Conservation (phyloP, 2,888 invertebrate species). For the Erebia ligea region DNA sequence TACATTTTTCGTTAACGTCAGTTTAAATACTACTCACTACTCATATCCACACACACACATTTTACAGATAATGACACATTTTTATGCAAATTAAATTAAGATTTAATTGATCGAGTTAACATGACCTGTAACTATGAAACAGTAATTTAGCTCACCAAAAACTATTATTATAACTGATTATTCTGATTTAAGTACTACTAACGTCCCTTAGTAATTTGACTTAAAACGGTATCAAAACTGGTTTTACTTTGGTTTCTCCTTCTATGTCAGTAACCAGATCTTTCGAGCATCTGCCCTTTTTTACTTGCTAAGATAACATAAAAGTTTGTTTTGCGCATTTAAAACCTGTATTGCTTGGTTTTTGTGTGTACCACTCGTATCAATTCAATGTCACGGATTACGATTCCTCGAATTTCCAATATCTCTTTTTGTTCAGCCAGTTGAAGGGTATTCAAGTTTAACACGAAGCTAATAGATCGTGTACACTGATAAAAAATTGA, state of each 20-base stretch:
- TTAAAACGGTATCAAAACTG: constrained; percentile 29
- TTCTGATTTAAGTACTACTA: not conserved
- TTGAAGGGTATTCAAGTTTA: constrained; percentile 22
- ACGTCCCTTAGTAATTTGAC: not conserved
- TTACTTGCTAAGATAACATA: constrained; percentile 2
- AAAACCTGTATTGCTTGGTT: constrained; percentile 7
- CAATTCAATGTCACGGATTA: constrained; percentile 23
- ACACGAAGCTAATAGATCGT: constrained; percentile 28
- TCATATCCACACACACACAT: too few relatives aligned
- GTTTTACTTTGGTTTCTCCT: constrained; percentile 29
- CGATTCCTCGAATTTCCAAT: constrained; percentile 28
- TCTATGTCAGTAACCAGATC: constrained; percentile 29
- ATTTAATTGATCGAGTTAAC: too few relatives aligned
- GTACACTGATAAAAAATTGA: constrained; percentile 40
- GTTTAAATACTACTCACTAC: too few relatives aligned
- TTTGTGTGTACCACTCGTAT: not conserved
- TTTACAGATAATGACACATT: too few relatives aligned
- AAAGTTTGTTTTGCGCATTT: constrained; percentile 18
- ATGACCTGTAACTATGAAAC: too few relatives aligned
- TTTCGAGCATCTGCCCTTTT: not conserved
- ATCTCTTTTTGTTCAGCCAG: constrained; percentile 27
- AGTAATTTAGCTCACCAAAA: not conserved
- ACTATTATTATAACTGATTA: not conserved
- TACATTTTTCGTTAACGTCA: not conserved
- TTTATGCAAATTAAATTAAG: too few relatives aligned